Evolutionary conservation across 1,140 invertebrate species (phyloP).

Genomic region (Asobara japonica): DNA sequence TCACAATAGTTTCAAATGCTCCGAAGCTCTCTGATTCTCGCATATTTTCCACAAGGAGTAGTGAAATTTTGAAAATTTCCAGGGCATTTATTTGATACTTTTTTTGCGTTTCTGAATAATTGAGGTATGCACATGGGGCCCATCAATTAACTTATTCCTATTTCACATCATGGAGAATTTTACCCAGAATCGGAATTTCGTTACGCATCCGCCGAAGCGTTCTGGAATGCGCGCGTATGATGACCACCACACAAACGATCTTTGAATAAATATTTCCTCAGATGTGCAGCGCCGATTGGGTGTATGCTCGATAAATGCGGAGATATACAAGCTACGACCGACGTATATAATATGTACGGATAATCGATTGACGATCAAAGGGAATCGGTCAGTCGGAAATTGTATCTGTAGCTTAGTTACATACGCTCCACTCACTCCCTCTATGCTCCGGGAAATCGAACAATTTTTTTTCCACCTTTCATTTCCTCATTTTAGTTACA

Average conservation of each 20-base stretch:
- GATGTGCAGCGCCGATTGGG: background rate
- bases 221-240: background rate
- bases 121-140: too few species aligned
- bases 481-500: too few species aligned
- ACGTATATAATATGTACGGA: constrained; percentile 8
- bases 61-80: too few species aligned
- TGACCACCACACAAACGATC: background rate
- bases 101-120: too few species aligned
- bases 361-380: constrained; percentile 10
- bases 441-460: too few species aligned
- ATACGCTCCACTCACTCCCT: background rate
- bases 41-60: too few species aligned
- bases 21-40: too few species aligned
- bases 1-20: background rate
- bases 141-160: too few species aligned
- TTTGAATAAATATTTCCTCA: background rate
- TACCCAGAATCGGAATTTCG: background rate
- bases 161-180: too few species aligned
- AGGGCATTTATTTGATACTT: too few species aligned
- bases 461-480: too few species aligned
- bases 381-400: constrained; percentile 13
- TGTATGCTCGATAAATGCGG: background rate
- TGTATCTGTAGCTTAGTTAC: constrained; percentile 12
- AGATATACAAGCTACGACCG: background rate
- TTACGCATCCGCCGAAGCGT: too few species aligned